These are phyloP conservation scores for Aurelia coerulea DNA, from an alignment of 30 jellyfish, hydroid and myxozoan genomes.

Conservation along the genomic window DNA sequence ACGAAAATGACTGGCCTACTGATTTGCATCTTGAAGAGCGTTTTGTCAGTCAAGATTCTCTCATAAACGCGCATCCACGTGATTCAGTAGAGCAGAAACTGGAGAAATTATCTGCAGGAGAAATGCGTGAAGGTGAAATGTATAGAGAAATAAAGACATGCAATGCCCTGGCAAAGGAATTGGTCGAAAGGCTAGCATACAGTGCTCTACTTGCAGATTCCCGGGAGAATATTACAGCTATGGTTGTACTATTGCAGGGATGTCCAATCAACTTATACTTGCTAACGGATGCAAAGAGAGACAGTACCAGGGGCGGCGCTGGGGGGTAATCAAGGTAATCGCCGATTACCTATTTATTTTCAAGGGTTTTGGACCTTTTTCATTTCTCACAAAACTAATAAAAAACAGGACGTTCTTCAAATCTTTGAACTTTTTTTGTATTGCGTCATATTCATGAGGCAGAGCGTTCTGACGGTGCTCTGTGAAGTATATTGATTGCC, in stretches of 20 bases:
- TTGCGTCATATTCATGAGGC: too few species aligned
- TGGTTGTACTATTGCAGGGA: conserved; percentile 59
- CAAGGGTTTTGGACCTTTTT: too few species aligned
- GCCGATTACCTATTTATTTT: too few species aligned
- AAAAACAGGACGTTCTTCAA: too few species aligned
- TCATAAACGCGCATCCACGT: not conserved
- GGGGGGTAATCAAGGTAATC: too few species aligned
- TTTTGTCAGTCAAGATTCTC: not conserved
- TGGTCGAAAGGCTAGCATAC: conserved; percentile 54
- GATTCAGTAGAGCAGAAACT: not conserved
- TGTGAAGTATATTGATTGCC: too few species aligned
- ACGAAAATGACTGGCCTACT: not conserved
- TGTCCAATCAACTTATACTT: conserved; percentile 70
- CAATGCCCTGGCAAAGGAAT: conserved; percentile 49
- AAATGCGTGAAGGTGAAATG: not conserved
- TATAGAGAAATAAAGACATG: conserved; percentile 56
- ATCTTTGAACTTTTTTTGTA: too few species aligned
- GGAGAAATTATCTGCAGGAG: not conserved
- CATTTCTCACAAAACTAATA: too few species aligned
- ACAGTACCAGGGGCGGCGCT: too few species aligned
- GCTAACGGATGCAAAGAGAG: conserved; percentile 37
- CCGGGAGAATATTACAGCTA: conserved; percentile 66
- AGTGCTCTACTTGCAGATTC: conserved; percentile 73
- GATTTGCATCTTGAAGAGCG: not conserved
- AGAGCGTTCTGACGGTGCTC: too few species aligned